Percentiles rank a stretch among this genome's conserved stretches.
phyloP scores from a whole-genome alignment of 2,797 vertebrate species.

The Lithobates pipiens region DNA sequence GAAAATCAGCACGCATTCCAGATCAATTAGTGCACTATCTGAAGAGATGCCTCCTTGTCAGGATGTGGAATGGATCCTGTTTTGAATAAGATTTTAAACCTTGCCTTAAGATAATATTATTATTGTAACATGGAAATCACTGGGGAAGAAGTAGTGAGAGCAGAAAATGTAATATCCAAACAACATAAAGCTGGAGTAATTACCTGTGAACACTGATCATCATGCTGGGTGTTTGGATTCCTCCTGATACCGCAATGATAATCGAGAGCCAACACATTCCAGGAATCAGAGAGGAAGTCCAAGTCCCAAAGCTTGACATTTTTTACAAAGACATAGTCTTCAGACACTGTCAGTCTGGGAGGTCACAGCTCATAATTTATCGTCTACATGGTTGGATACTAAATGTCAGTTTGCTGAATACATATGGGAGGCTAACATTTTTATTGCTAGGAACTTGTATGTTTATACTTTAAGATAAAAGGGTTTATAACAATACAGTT shows the following conservation, averaged over 20 bases:
- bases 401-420: not conserved
- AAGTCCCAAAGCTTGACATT: conserved; percentile 16
- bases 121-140: conserved; percentile 90
- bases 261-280: conserved; percentile 39
- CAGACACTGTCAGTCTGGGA: not conserved
- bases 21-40: conserved; percentile 79
- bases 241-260: conserved; percentile 40
- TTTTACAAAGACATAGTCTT: not conserved
- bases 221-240: conserved; percentile 16
- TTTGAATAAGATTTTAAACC: conserved; percentile 98
- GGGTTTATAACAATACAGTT: no score
- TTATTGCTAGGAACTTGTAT: not conserved
- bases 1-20: conserved; percentile 81
- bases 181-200: conserved; percentile 76
- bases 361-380: not conserved
- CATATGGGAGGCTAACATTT: not conserved
- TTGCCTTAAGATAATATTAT: conserved; percentile 97
- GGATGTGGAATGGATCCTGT: conserved; percentile 97
- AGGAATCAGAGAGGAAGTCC: conserved; percentile 30
- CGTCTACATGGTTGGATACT: not conserved
- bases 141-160: conserved; percentile 68
- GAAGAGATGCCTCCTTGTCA: conserved; percentile 86
- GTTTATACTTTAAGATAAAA: no score
- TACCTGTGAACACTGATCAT: conserved; percentile 61
- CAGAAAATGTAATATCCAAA: conserved; percentile 74